These are phyloP conservation scores for Perodicticus potto DNA, from an alignment of 2,797 vertebrate species.

Conservation along the genomic window DNA sequence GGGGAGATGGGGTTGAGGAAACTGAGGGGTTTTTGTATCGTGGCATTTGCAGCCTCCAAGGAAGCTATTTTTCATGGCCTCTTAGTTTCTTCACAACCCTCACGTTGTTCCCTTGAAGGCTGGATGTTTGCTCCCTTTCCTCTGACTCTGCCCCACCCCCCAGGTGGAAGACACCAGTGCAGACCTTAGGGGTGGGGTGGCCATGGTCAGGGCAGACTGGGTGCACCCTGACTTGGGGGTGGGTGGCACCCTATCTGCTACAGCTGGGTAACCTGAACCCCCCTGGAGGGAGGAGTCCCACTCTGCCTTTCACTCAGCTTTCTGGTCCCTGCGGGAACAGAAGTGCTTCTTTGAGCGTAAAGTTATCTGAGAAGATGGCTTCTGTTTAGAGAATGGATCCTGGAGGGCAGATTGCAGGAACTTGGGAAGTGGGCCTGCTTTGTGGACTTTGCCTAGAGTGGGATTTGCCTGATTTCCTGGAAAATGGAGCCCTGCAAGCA, in stretches of 20 bases:
- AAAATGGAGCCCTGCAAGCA: too few species aligned
- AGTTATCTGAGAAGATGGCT: not conserved
- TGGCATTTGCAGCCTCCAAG: not conserved
- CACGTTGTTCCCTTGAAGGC: not conserved
- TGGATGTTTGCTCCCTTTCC: not conserved
- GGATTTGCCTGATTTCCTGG: not conserved
- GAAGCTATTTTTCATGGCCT: not conserved
- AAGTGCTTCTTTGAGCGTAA: not conserved
- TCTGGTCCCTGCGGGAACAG: not conserved
- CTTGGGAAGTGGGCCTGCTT: not conserved
- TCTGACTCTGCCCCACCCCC: not conserved
- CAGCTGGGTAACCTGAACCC: not conserved
- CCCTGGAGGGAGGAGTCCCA: not conserved
- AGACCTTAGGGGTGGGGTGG: not conserved
- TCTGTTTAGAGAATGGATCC: not conserved
- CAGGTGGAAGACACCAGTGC: not conserved
- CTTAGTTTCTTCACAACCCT: not conserved
- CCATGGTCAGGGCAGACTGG: too few species aligned
- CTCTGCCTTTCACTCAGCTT: not conserved
- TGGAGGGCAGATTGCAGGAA: not conserved
- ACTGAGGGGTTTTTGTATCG: not conserved
- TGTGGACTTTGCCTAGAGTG: too few species aligned
- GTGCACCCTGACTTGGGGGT: not conserved
- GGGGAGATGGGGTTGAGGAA: too few species aligned
- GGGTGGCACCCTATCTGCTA: fast-evolving